Conservation (phyloP, 1,140 invertebrate genomes). For the Lysiphlebus fabarum region DNA sequence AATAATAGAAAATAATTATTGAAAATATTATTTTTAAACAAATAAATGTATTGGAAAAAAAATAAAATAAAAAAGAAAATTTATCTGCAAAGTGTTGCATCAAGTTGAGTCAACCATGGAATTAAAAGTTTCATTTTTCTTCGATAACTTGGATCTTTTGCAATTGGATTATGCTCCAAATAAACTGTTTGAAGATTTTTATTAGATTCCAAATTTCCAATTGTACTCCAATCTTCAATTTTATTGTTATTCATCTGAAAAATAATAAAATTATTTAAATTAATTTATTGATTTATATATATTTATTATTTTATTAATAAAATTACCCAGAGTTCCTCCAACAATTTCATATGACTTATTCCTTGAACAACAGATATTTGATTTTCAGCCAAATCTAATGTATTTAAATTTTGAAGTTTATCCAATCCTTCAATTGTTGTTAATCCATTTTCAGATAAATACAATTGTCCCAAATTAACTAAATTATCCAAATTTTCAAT, state of each 20-base stretch:
- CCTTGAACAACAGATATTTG: conserved; percentile 80
- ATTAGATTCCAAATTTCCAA: conserved; percentile 73
- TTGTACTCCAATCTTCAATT: conserved; percentile 79
- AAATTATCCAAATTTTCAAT: conserved; percentile 83
- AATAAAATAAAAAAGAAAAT: neutral
- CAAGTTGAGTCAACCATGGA: conserved; percentile 87
- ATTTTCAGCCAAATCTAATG: conserved; percentile 89
- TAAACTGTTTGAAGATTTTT: conserved; percentile 86
- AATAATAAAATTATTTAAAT: conserved; percentile 27
- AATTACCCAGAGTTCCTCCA: conserved; percentile 94
- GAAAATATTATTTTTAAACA: no score
- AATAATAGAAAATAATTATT: no score
- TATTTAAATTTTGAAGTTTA: conserved; percentile 70
- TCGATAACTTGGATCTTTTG: conserved; percentile 80
- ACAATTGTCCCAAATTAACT: conserved; percentile 79
- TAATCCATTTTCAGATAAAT: conserved; percentile 93
- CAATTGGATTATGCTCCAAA: conserved; percentile 88
- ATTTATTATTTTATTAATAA: neutral
- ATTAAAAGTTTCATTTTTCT: conserved; percentile 86
- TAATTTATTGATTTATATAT: neutral
- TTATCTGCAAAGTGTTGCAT: conserved; percentile 85
- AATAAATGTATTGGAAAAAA: no score
- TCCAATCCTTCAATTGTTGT: conserved; percentile 70
- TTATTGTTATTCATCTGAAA: conserved; percentile 90
- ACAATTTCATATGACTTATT: conserved; percentile 67